Conservation (phyloP, 2,113 vertebrate species). For the Malurus elegans region DNA sequence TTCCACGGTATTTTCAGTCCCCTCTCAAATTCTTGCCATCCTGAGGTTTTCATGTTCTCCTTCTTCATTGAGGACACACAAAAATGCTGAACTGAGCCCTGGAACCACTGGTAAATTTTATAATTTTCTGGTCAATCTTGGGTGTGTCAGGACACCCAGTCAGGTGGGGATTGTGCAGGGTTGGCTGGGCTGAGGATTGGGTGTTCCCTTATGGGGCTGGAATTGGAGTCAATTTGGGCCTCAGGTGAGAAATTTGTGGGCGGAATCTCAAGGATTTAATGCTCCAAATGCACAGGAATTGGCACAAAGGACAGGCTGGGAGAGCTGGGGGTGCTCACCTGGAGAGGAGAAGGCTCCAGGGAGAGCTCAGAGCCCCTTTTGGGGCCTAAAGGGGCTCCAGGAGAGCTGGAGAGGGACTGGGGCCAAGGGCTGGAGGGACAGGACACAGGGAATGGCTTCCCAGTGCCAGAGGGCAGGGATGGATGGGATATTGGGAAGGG, state of each 20-base stretch:
- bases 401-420: not conserved
- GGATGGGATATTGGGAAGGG: not conserved
- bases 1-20: not conserved
- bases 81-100: not conserved
- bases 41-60: not conserved
- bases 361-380: not conserved
- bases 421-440: not conserved
- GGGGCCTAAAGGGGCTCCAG: not conserved
- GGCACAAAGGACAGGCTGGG: not conserved
- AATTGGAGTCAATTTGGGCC: fast-evolving
- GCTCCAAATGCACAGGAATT: not conserved
- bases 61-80: not conserved
- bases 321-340: not conserved
- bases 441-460: not conserved
- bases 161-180: not conserved
- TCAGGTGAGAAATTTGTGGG: not conserved
- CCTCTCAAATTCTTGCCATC: not conserved
- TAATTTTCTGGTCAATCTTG: not conserved
- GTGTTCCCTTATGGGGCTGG: not conserved
- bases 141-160: not conserved
- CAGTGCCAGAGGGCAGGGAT: not conserved
- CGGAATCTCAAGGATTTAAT: not conserved
- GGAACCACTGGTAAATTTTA: not conserved
- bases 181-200: not conserved
- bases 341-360: not conserved